These are phyloP conservation scores for Ataeniobius toweri DNA, from an alignment of 2,797 vertebrate genomes.

Conservation along the genomic window DNA sequence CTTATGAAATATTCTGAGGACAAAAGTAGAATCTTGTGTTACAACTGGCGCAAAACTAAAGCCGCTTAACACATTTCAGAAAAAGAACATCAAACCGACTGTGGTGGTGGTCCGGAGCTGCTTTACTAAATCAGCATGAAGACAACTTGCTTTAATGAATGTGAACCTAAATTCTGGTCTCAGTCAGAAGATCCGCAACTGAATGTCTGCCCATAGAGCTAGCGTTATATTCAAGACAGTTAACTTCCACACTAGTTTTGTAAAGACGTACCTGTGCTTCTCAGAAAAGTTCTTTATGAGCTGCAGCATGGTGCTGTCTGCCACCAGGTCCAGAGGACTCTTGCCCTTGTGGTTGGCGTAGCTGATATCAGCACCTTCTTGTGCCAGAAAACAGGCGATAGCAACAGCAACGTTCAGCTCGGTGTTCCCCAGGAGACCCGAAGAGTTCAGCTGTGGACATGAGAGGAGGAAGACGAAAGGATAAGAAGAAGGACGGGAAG, in stretches of 20 bases:
- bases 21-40: too few relatives aligned
- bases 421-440: constrained; percentile 85
- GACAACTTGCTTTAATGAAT: not conserved
- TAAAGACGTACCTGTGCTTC: constrained; percentile 86
- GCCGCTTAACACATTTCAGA: too few relatives aligned
- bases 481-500: constrained; percentile 12
- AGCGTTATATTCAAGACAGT: not conserved
- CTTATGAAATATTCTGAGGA: too few relatives aligned
- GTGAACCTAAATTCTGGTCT: not conserved
- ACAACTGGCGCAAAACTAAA: too few relatives aligned
- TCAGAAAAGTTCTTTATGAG: constrained; percentile 92
- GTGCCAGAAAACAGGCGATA: constrained; percentile 91
- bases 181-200: not conserved
- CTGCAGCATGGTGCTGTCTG: constrained; percentile 83
- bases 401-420: constrained; percentile 89
- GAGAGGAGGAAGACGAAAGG: not conserved
- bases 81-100: too few relatives aligned
- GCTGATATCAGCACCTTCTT: constrained; percentile 92
- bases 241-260: not conserved
- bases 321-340: constrained; percentile 89
- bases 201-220: not conserved
- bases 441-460: constrained; percentile 82
- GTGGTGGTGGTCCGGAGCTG: too few relatives aligned
- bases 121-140: too few relatives aligned
- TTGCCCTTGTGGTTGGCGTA: constrained; percentile 96